Evolutionary conservation across 2,888 invertebrate genomes (phyloP).

Genomic region (Aelia acuminata): DNA sequence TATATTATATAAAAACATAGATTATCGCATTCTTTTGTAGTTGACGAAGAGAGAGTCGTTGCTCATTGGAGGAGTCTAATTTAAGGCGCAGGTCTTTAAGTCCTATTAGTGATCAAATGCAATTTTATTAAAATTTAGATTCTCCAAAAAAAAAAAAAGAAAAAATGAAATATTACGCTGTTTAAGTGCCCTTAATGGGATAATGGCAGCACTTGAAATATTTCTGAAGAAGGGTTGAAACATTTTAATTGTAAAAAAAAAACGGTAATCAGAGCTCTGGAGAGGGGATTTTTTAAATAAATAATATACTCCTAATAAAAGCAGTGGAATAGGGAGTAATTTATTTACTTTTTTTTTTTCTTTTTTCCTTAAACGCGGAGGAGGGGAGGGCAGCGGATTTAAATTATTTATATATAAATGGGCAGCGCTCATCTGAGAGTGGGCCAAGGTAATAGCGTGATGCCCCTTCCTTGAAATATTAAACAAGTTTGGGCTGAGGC

Average conservation of each 20-base stretch:
- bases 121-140: too few relatives aligned
- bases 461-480: constrained; percentile 59
- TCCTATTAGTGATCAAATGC: too few relatives aligned
- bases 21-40: too few relatives aligned
- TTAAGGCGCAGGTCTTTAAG: too few relatives aligned
- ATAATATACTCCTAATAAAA: constrained; percentile 57
- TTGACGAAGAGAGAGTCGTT: too few relatives aligned
- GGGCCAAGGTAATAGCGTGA: constrained; percentile 59
- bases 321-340: constrained; percentile 56
- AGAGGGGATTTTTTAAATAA: constrained; percentile 45
- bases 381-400: constrained; percentile 47
- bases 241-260: constrained; percentile 34
- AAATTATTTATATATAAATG: constrained; percentile 61
- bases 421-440: constrained; percentile 60
- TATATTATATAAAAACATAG: too few relatives aligned
- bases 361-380: constrained; percentile 47
- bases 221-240: constrained; percentile 2
- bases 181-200: neutral
- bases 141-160: too few relatives aligned
- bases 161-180: neutral
- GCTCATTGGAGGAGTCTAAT: too few relatives aligned
- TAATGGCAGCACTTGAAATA: constrained; percentile 14
- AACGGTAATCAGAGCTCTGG: constrained; percentile 23
- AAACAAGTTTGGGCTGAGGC: constrained; percentile 51
- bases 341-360: constrained; percentile 59